Conservation (phyloP, 2,113 vertebrate genomes). For the Sphaerodactylus townsendi region DNA sequence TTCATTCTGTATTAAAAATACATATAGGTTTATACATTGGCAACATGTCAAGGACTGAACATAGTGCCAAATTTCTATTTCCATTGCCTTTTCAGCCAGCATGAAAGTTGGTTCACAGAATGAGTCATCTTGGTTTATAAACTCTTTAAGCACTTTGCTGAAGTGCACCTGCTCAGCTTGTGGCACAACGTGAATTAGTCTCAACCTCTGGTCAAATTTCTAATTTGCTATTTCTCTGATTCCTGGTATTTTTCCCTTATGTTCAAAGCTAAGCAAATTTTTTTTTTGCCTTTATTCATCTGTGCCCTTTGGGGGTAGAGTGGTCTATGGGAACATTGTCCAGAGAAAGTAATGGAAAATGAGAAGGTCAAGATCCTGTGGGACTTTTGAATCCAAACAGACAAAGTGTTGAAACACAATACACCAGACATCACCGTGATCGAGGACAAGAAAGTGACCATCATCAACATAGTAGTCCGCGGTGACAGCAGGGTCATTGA, state of each 20-base stretch:
- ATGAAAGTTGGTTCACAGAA: neutral
- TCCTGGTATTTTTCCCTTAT: conserved; percentile 41
- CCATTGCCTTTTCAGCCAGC: neutral
- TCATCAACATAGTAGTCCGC: no score
- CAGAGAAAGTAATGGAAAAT: no score
- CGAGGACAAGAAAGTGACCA: no score
- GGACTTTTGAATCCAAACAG: no score
- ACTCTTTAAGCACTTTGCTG: neutral
- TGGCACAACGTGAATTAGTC: conserved; percentile 41
- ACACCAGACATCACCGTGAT: no score
- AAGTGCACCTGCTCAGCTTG: neutral
- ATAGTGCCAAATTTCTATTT: neutral
- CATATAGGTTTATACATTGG: neutral
- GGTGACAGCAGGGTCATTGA: no score
- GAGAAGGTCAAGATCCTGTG: no score
- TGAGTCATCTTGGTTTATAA: neutral
- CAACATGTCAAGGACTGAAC: neutral
- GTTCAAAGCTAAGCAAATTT: no score
- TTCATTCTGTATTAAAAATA: neutral
- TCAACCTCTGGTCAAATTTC: conserved; percentile 37
- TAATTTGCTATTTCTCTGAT: conserved; percentile 29
- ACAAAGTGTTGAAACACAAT: no score
- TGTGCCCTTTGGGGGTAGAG: no score
- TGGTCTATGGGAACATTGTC: no score
- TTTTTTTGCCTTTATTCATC: no score